A percentile compares a stretch with the other conserved stretches of the same genome.
phyloP scores from a whole-genome alignment of 1,140 invertebrate species.

The Bombus consobrinus region DNA sequence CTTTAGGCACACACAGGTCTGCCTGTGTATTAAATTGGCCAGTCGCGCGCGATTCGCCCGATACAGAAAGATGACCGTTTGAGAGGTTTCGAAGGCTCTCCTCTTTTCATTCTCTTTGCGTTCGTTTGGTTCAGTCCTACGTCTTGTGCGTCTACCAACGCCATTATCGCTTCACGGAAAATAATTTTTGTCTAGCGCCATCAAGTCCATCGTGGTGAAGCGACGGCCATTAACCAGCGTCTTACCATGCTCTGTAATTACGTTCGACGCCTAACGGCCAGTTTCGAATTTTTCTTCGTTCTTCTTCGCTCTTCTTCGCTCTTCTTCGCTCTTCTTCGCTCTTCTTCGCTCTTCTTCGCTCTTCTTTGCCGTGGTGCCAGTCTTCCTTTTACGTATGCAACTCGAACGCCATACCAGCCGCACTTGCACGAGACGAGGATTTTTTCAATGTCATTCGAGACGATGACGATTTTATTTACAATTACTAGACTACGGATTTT shows the following conservation, averaged over 20 bases:
- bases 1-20: constrained; percentile 10
- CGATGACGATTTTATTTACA: too few relatives aligned
- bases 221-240: neutral
- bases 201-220: neutral
- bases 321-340: neutral
- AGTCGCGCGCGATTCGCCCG: constrained; percentile 33
- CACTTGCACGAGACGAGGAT: neutral
- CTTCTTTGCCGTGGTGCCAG: neutral
- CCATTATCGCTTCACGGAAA: constrained; percentile 2
- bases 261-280: neutral
- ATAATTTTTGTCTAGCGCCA: constrained; percentile 39
- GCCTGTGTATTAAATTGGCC: constrained; percentile 39
- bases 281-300: neutral
- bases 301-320: neutral
- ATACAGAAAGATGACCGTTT: constrained; percentile 40
- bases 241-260: neutral
- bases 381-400: neutral
- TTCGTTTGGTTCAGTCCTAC: neutral
- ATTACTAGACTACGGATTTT: too few relatives aligned
- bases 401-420: neutral
- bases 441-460: too few relatives aligned
- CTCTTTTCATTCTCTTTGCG: neutral
- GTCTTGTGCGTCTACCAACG: neutral
- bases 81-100: neutral
- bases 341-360: neutral